Conservation (phyloP, 1,140 invertebrate species). For the Nephotettix cincticeps region DNA sequence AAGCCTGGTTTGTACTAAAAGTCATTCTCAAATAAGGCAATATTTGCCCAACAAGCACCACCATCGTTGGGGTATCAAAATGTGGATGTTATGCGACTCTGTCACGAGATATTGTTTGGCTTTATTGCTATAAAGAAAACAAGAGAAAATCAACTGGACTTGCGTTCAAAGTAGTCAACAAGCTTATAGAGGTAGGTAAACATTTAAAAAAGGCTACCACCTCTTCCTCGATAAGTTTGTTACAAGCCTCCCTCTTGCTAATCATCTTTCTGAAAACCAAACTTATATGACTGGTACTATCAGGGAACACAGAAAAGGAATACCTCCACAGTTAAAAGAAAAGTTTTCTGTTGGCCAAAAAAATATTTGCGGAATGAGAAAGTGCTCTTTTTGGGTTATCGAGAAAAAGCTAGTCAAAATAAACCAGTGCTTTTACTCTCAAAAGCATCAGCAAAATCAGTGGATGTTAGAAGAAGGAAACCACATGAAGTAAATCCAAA, state of each 20-base stretch:
- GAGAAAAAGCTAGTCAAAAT: background rate
- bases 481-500: slow-evolving; percentile 3
- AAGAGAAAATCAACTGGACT: slow-evolving; percentile 39
- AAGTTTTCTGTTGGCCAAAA: slow-evolving; percentile 19
- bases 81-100: slow-evolving; percentile 40
- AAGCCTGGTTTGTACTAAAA: slow-evolving; percentile 37
- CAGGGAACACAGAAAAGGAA: slow-evolving; percentile 17
- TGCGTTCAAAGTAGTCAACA: slow-evolving; percentile 36
- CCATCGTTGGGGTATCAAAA: slow-evolving; percentile 40
- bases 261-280: background rate
- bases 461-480: background rate
- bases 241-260: slow-evolving; percentile 4
- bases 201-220: slow-evolving; percentile 42
- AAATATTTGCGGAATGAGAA: slow-evolving; percentile 1
- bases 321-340: slow-evolving; percentile 13
- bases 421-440: slow-evolving; percentile 5
- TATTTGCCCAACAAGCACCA: slow-evolving; percentile 42
- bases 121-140: slow-evolving; percentile 34
- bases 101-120: slow-evolving; percentile 39
- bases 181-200: slow-evolving; percentile 39
- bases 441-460: background rate
- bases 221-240: slow-evolving; percentile 36
- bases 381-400: slow-evolving; percentile 13
- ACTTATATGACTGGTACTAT: slow-evolving; percentile 15
- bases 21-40: slow-evolving; percentile 34